phyloP scores from a whole-genome alignment of 2,888 invertebrate genomes.

The Eupithecia tripunctaria region DNA sequence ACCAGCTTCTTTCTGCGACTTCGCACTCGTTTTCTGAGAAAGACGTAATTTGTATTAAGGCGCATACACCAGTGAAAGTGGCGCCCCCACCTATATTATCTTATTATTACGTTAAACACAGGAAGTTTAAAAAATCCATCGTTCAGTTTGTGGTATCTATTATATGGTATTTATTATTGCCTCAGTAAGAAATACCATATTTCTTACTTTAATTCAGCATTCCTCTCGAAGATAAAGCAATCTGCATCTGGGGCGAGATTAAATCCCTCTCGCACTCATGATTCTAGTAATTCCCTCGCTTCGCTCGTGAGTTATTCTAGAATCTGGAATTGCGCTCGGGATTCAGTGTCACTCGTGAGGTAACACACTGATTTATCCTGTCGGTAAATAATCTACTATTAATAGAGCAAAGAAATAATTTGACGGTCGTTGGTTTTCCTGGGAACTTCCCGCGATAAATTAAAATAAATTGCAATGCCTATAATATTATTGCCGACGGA shows the following conservation, averaged over 20 bases:
- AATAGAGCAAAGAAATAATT: not conserved
- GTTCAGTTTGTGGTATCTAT: too few species aligned
- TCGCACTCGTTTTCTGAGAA: not conserved
- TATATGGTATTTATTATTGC: too few species aligned
- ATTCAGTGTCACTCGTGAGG: too few species aligned
- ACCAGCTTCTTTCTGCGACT: not conserved
- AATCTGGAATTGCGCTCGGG: not conserved
- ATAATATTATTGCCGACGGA: not conserved
- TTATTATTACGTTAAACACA: too few species aligned
- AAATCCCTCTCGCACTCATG: not conserved
- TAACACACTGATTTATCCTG: too few species aligned
- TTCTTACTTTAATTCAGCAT: too few species aligned
- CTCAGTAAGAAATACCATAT: too few species aligned
- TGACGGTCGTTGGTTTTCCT: not conserved
- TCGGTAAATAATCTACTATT: not conserved
- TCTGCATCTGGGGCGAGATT: not conserved
- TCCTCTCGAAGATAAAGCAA: not conserved
- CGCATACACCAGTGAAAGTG: too few species aligned
- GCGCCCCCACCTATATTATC: too few species aligned
- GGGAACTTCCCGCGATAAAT: not conserved
- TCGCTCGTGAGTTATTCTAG: not conserved
- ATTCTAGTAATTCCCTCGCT: too few species aligned
- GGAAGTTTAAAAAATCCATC: too few species aligned
- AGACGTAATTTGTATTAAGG: not conserved
- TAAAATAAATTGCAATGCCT: not conserved